Percentiles rank a stretch among this genome's conserved stretches.
Evolutionary conservation across 2,797 vertebrate genomes (phyloP).

Genomic region (Iguana delicatissima): DNA sequence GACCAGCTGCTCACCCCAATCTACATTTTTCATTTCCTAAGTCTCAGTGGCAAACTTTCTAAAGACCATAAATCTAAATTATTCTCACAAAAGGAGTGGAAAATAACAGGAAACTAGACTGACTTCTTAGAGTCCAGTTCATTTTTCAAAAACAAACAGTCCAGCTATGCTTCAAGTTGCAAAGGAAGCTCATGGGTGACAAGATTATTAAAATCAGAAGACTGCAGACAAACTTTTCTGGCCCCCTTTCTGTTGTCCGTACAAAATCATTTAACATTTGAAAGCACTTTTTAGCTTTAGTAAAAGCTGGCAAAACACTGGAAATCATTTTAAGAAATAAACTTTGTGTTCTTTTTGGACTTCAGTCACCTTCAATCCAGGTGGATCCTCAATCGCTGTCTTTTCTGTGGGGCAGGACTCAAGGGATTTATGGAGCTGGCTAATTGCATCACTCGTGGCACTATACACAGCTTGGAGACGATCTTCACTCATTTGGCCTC

Average conservation of each 20-base stretch:
- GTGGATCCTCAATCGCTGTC: conserved; percentile 84
- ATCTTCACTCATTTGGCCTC: conserved; percentile 83
- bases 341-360: background rate
- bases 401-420: conserved; percentile 87
- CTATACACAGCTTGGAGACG: conserved; percentile 81
- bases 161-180: background rate
- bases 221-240: background rate
- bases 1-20: no score
- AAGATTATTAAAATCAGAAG: background rate
- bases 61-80: background rate
- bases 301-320: conserved; percentile 1
- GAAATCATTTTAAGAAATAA: background rate
- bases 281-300: background rate
- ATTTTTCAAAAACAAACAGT: background rate
- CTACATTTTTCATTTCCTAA: no score
- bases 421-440: conserved; percentile 90
- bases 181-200: background rate
- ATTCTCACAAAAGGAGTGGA: background rate
- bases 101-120: background rate
- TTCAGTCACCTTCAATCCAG: conserved; percentile 86
- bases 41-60: no score
- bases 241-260: background rate
- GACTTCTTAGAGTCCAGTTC: background rate
- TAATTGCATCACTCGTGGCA: conserved; percentile 87
- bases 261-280: background rate